These are phyloP conservation scores for Brenthis ino DNA, from an alignment of 2,888 invertebrate species.

Conservation along the genomic window DNA sequence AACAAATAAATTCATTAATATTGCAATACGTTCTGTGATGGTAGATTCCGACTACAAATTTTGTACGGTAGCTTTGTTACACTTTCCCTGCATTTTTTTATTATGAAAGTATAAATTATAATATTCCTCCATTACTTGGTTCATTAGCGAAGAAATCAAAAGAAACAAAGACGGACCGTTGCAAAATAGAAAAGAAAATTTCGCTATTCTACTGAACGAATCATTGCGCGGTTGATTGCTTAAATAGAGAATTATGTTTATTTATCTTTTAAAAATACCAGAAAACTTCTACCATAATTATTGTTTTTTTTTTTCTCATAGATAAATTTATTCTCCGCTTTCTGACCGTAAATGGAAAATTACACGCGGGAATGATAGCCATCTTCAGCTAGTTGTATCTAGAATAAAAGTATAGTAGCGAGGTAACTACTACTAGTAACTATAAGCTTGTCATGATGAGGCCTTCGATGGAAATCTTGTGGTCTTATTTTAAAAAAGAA, in stretches of 20 bases:
- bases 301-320: neutral
- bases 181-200: slow-evolving; percentile 48
- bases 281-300: neutral
- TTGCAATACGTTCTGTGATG: slow-evolving; percentile 4
- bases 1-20: slow-evolving; percentile 8
- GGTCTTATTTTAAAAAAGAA: no score
- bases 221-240: slow-evolving; percentile 60
- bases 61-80: slow-evolving; percentile 13
- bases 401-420: no score
- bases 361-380: no score
- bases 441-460: no score
- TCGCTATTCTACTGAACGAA: slow-evolving; percentile 57
- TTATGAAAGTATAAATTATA: slow-evolving; percentile 15
- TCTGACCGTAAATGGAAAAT: no score
- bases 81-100: slow-evolving; percentile 27
- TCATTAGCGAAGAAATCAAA: slow-evolving; percentile 33
- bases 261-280: neutral
- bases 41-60: neutral
- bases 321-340: neutral
- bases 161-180: slow-evolving; percentile 23
- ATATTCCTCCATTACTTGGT: slow-evolving; percentile 26
- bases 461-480: no score
- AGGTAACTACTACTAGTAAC: no score
- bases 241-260: slow-evolving; percentile 2
- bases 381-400: no score